Percentiles rank a stretch among this genome's conserved stretches.
phyloP scores from a whole-genome alignment of 2,113 vertebrate species.

The Platysternon megacephalum region DNA sequence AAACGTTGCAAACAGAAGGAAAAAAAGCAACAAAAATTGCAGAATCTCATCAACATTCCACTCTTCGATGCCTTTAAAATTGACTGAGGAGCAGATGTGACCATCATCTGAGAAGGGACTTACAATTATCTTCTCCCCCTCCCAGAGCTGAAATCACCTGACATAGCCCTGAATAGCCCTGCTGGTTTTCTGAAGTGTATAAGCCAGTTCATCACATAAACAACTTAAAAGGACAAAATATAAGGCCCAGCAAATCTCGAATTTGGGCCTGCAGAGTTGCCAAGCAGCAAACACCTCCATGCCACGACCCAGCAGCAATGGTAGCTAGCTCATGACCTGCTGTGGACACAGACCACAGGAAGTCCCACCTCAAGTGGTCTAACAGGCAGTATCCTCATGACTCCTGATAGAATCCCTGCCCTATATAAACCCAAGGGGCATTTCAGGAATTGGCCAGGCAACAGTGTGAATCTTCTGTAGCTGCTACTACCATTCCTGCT shows the following conservation, averaged over 20 bases:
- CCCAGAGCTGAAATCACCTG: neutral
- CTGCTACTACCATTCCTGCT: neutral
- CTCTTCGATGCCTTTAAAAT: neutral
- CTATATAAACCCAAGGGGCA: neutral
- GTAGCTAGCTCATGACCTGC: too few species aligned
- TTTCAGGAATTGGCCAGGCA: neutral
- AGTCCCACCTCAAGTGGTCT: too few species aligned
- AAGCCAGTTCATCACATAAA: too few species aligned
- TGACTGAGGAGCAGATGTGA: neutral
- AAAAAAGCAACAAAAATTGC: too few species aligned
- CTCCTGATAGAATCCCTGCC: neutral
- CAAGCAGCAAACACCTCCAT: too few species aligned
- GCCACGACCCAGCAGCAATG: too few species aligned
- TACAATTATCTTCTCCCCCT: neutral
- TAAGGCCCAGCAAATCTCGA: too few species aligned
- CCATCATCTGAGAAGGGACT: neutral
- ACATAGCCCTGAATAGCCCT: neutral
- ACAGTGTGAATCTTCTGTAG: neutral
- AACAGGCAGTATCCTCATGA: neutral
- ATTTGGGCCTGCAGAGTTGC: too few species aligned
- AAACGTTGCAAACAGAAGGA: neutral
- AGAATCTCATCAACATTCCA: neutral
- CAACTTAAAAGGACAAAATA: too few species aligned
- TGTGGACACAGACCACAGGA: neutral
- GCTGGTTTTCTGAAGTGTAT: neutral